Evolutionary conservation across 2,888 invertebrate genomes (phyloP), one percentile per base, ranked within the genome.

Genomic region (Agelastica alni): DNA sequence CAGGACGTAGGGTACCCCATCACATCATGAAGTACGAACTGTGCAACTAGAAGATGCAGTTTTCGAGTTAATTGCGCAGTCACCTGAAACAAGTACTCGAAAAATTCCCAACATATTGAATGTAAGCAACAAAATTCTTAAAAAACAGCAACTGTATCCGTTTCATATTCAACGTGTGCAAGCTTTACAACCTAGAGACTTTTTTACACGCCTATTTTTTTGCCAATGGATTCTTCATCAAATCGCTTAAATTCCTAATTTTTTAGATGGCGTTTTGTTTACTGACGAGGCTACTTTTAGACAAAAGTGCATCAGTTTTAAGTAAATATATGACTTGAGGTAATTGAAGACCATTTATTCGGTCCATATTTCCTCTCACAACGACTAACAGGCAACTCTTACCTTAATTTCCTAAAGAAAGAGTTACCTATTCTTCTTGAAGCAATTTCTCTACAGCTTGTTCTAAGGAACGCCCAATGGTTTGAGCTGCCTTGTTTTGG

Each of bases 1-100:
- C 46, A 52, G 46, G 41, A 56, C 52, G 42, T 45, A 45, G 52
- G 42, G 30, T 52, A 46, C 31, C 42, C 6, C n/a, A 39, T 31
- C 18, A 16, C 14, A 0, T 3, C 22, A 26, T 26, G 14, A 10
- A 1, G n/a, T 28, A 1, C 28, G 10, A 14, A 30, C 28, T 5
- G 28, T 14, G 9, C 17, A 31, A 10, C 10, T 22, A 22, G 7
- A 10, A 16, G n/a, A 17, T n/a, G n/a, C n/a, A n/a, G n/a, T n/a
- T n/a, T n/a, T n/a, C n/a, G n/a, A n/a, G n/a, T n/a, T n/a, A n/a
- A n/a, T n/a, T n/a, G n/a, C n/a, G n/a, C n/a, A n/a, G n/a, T n/a
- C n/a, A n/a, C n/a, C n/a, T n/a, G n/a, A n/a, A n/a, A n/a, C n/a
- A n/a, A n/a, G n/a, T n/a, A n/a, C n/a, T n/a, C n/a, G n/a, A n/a